These are phyloP conservation scores for Gymnopithys bicolor DNA, from an alignment of 2,797 vertebrate genomes.

Conservation along the genomic window DNA sequence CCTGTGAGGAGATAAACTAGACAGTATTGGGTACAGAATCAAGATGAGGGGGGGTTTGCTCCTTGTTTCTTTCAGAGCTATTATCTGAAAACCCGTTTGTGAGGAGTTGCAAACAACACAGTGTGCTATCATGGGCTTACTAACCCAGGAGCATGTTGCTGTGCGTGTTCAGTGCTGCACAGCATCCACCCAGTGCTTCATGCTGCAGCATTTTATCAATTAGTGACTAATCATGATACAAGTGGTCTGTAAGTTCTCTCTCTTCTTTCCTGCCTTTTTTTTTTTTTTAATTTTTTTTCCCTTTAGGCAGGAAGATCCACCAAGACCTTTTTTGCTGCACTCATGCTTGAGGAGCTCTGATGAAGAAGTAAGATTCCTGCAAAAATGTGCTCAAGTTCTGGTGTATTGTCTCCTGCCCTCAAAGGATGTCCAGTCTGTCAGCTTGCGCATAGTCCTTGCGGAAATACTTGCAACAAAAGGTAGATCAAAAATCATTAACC, in stretches of 20 bases:
- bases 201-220: background rate
- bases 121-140: background rate
- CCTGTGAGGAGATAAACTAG: background rate
- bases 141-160: background rate
- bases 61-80: background rate
- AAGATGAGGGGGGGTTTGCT: background rate
- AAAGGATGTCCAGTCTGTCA: slow-evolving; percentile 89
- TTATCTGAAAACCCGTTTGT: background rate
- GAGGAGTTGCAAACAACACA: background rate
- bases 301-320: slow-evolving; percentile 89
- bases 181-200: background rate
- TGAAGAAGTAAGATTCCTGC: slow-evolving; percentile 92
- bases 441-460: slow-evolving; percentile 91
- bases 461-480: slow-evolving; percentile 95
- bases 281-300: background rate
- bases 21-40: background rate
- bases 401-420: slow-evolving; percentile 92
- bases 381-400: slow-evolving; percentile 90
- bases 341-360: slow-evolving; percentile 87
- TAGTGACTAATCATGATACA: background rate
- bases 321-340: slow-evolving; percentile 89
- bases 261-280: background rate
- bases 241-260: background rate
- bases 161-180: background rate
- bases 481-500: slow-evolving; percentile 59